Percentiles rank a stretch among this genome's conserved stretches.
Conservation (phyloP, 2,797 vertebrate species). For the Furcifer pardalis region DNA sequence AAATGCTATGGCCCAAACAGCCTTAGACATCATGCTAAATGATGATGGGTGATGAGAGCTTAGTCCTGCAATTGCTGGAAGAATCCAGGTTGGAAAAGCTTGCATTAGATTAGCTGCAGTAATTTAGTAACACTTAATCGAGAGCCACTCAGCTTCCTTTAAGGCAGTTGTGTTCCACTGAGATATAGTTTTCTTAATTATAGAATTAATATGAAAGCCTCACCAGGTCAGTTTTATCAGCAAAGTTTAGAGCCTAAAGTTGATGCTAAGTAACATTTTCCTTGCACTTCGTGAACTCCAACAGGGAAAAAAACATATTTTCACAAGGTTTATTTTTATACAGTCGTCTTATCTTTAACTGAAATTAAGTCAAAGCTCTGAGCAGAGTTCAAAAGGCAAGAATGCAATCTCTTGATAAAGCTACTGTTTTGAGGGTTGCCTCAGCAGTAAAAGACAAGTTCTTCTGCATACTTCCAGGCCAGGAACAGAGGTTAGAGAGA, state of each 20-base stretch:
- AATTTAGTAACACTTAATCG: neutral
- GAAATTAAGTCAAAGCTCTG: constrained; percentile 13
- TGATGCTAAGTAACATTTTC: neutral
- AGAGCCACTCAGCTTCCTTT: no score
- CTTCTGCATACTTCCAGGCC: neutral
- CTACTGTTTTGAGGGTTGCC: neutral
- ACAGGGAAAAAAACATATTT: neutral
- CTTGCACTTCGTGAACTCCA: neutral
- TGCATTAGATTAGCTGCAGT: neutral
- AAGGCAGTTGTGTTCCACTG: neutral
- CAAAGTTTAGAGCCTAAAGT: neutral
- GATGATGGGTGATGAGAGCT: neutral
- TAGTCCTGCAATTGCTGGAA: neutral
- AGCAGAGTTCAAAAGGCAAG: constrained; percentile 31
- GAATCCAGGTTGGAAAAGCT: neutral
- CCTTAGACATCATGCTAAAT: neutral
- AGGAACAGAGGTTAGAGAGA: no score
- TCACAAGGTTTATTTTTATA: neutral
- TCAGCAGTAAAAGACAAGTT: neutral
- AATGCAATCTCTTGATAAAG: neutral
- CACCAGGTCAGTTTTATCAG: constrained; percentile 1
- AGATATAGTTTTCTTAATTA: neutral
- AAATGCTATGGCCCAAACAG: neutral
- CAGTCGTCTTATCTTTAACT: constrained; percentile 17
- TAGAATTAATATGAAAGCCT: neutral